Base-by-base conservation (phyloP, 2,888 invertebrate species). In the Asteroscopus sphinx region DNA sequence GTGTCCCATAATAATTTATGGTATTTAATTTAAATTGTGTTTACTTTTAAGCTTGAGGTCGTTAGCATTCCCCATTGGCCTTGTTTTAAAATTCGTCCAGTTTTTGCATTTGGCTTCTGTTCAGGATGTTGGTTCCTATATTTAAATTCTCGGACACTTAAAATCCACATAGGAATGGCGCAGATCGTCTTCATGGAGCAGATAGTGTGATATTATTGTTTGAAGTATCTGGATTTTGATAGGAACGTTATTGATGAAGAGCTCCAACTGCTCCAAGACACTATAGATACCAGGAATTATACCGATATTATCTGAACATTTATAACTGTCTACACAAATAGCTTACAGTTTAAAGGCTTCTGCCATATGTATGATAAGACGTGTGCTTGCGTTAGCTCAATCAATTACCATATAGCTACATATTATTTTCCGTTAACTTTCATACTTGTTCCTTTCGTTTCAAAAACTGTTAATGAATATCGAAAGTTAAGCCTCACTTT, bases 101-200 rank as follows among this genome's bases (percentile, higher is more conserved):
- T 58, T 56, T 72, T 74, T 76, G 79, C 80, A 80, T 77, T 86
- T 86, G 83, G 83, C 79, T 68, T 63, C 44, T 37, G 52, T 76
- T 82, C 78, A 73, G 76, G 68, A 73, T 70, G 74, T 80, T 74
- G 68, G 73, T 69, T 73, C 59, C 58, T 68, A 70, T 53, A 68
- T 71, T 63, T 52, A 67, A 68, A 59, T 60, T 55, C 48, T 57
- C 30, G 42, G 54, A 30, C 33, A 37, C 37, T 42, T 39, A 17
- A 44, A 33, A 44, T 53, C 63, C 21, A 55, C 41, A 49, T 44
- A 60, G 52, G 53, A 48, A 17, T n/a, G n/a, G n/a, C n/a, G n/a
- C n/a, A n/a, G n/a, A n/a, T n/a, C n/a, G n/a, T n/a, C n/a, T n/a
- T n/a, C n/a, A 49, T 58, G 53, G 37, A 33, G 39, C 37, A 16